phyloP scores from a whole-genome alignment of 2,888 invertebrate genomes.

The Camptogramma bilineatum region DNA sequence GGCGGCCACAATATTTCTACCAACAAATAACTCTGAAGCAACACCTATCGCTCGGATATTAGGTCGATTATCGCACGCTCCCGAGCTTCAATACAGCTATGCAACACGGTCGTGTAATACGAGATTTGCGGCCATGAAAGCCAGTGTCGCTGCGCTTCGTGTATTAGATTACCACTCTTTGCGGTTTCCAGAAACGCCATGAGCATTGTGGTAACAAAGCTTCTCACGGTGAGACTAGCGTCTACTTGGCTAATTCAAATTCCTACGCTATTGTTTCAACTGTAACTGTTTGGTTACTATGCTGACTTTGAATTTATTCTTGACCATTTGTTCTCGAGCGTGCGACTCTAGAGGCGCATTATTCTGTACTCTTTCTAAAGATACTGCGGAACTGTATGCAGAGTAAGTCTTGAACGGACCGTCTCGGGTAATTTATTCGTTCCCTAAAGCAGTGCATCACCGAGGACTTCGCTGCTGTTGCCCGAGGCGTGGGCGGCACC shows the following conservation, averaged over 20 bases:
- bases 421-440: slow-evolving; percentile 80
- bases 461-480: slow-evolving; percentile 73
- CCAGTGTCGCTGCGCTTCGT: slow-evolving; percentile 83
- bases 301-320: slow-evolving; percentile 36
- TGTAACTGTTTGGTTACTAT: slow-evolving; percentile 29
- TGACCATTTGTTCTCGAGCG: slow-evolving; percentile 38
- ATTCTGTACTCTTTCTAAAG: slow-evolving; percentile 68
- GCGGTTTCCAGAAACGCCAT: slow-evolving; percentile 79
- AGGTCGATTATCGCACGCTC: slow-evolving; percentile 54
- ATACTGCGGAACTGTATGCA: slow-evolving; percentile 68
- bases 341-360: slow-evolving; percentile 58
- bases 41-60: slow-evolving; percentile 50
- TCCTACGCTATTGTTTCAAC: slow-evolving; percentile 60
- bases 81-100: slow-evolving; percentile 45
- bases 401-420: slow-evolving; percentile 65
- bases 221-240: slow-evolving; percentile 74
- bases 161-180: slow-evolving; percentile 83
- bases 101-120: slow-evolving; percentile 66
- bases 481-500: slow-evolving; percentile 80
- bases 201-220: slow-evolving; percentile 77
- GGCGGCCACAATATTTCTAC: slow-evolving; percentile 55
- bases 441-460: slow-evolving; percentile 83
- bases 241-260: slow-evolving; percentile 64
- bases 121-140: slow-evolving; percentile 81
- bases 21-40: slow-evolving; percentile 47